Evolutionary conservation across 2,113 vertebrate species (phyloP).

Genomic region (Poecile atricapillus): DNA sequence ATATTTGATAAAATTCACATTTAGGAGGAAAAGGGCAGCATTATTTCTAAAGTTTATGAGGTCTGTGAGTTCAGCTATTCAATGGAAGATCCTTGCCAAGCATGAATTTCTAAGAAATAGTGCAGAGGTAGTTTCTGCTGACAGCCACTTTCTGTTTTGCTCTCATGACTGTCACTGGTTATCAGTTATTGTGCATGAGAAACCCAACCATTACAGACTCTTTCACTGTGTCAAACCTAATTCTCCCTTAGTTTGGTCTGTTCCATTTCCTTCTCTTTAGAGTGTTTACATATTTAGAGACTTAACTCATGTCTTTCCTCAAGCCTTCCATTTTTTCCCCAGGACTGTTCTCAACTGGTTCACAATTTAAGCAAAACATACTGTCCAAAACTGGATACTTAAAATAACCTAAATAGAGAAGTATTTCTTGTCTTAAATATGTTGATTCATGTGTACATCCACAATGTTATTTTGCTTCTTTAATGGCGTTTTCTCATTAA

Average conservation of each 20-base stretch:
- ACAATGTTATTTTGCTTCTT: background rate
- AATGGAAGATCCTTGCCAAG: background rate
- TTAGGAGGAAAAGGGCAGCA: background rate
- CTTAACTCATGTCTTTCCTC: background rate
- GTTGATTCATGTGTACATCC: background rate
- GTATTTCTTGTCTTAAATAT: background rate
- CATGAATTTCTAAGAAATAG: background rate
- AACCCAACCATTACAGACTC: background rate
- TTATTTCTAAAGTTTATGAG: background rate
- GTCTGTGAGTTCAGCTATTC: background rate
- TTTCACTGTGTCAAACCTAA: too few relatives aligned
- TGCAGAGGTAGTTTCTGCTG: background rate
- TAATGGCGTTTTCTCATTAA: background rate
- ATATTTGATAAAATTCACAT: background rate
- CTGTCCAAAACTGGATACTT: background rate
- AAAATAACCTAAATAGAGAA: background rate
- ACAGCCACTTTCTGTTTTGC: background rate
- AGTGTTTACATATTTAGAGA: background rate
- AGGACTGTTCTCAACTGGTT: background rate
- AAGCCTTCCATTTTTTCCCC: background rate
- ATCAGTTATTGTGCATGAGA: accelerated
- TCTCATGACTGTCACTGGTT: background rate
- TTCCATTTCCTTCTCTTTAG: background rate
- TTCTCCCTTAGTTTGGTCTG: background rate
- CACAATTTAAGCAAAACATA: background rate